phyloP scores from a whole-genome alignment of 2,888 invertebrate species.

The Cataglyphis albicans region DNA sequence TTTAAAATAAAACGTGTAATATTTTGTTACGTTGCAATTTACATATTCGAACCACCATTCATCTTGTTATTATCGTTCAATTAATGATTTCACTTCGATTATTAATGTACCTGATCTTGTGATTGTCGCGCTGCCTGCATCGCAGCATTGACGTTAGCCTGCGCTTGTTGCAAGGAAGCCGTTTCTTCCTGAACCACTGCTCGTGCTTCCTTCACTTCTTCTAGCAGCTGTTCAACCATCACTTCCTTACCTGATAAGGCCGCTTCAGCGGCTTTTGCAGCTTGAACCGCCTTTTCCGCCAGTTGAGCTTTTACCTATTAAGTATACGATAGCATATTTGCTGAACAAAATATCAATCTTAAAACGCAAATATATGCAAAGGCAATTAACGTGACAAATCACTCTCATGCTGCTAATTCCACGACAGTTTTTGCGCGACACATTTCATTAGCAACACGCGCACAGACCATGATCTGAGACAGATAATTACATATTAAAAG shows the following conservation, averaged over 20 bases:
- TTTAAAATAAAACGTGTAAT: not conserved
- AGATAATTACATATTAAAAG: not conserved
- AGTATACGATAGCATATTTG: not conserved
- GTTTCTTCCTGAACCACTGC: constrained; percentile 77
- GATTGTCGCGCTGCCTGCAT: constrained; percentile 74
- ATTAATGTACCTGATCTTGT: constrained; percentile 73
- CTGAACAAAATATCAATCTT: constrained; percentile 31
- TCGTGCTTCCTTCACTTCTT: constrained; percentile 79
- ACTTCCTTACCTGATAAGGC: constrained; percentile 78
- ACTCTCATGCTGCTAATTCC: not conserved
- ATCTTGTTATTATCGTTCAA: not conserved
- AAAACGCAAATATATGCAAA: not conserved
- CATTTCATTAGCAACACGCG: not conserved
- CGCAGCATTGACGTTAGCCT: constrained; percentile 74
- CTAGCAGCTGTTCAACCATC: constrained; percentile 78
- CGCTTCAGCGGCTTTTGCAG: constrained; percentile 80
- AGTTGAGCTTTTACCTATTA: constrained; percentile 81
- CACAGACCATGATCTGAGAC: not conserved
- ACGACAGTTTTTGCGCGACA: not conserved
- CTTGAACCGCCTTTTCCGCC: constrained; percentile 81
- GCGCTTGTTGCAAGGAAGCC: constrained; percentile 70
- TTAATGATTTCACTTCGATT: not conserved
- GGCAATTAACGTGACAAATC: constrained; percentile 12
- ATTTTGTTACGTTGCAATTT: not conserved
- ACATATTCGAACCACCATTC: not conserved